These are phyloP conservation scores for Drosophila sp. DNA, from an alignment of 1,140 invertebrate genomes.

Conservation along the genomic window DNA sequence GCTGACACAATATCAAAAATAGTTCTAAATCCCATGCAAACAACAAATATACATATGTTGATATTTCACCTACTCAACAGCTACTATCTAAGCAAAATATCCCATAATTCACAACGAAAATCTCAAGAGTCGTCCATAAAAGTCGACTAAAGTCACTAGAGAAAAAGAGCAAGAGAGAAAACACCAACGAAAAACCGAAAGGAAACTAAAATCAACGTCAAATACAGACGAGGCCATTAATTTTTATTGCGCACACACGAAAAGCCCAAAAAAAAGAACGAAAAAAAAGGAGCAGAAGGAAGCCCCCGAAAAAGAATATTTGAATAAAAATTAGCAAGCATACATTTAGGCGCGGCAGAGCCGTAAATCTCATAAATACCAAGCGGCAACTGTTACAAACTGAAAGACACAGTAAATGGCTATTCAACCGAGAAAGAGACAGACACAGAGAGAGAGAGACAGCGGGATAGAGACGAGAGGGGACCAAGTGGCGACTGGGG, in stretches of 20 bases:
- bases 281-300: background rate
- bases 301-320: conserved; percentile 35
- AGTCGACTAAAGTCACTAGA: conserved; percentile 10
- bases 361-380: conserved; percentile 55
- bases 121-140: conserved; percentile 7
- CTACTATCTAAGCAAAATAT: conserved; percentile 8
- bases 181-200: conserved; percentile 18
- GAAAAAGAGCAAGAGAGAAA: background rate
- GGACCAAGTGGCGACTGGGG: conserved; percentile 1
- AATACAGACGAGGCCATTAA: conserved; percentile 58
- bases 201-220: conserved; percentile 63
- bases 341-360: conserved; percentile 51
- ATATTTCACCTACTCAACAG: conserved; percentile 17
- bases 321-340: conserved; percentile 63
- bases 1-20: conserved; percentile 11
- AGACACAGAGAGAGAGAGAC: background rate
- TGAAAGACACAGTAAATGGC: conserved; percentile 10
- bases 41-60: conserved; percentile 7
- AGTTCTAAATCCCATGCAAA: conserved; percentile 3
- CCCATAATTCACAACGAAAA: conserved; percentile 8
- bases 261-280: conserved; percentile 15
- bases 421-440: conserved; percentile 6
- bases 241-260: conserved; percentile 55
- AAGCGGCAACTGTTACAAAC: conserved; percentile 59
- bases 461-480: background rate